Evolutionary conservation across 1,140 invertebrate genomes (phyloP), one percentile per base, ranked within the genome.

Genomic region (Macrocentrus cingulum): DNA sequence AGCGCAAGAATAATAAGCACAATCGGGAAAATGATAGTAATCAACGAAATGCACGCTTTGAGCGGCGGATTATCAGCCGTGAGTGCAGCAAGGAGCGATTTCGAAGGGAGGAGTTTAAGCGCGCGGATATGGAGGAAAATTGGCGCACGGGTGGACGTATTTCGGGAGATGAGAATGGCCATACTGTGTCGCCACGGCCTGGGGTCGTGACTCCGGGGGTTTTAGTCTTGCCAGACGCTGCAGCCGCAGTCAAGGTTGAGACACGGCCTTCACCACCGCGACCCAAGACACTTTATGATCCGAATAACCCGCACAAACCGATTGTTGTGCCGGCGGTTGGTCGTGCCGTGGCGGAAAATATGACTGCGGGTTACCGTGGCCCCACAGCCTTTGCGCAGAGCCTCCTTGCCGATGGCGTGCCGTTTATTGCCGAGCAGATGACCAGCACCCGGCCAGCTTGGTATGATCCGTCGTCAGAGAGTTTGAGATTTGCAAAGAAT

Each of bases 251-350:
- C 53, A 62, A 61, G 37, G 61, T 62, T 11, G 34, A 42, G 2
- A 48, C 13, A 48, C 19, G 50, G 1, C 7, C 11, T 37, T 19
- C 18, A 34, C 67, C 62, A 7, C 68, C 68, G 20, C 74, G 74
- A 50, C 81, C 82, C 62, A 82, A 81, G 66, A 83, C 79, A 5
- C 66, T 89, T 11, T 88, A 84, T 69, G 85, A 89, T 74, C 87
- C 85, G 2, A 85, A 87, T 61, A 89, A 89, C 77, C 87, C 87
- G 1, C 81, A 81, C 60, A 87, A 85, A 73, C 87, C 87, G 13
- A 87, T 88, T 56, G 78, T 88, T 61, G 81, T 88, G 13, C 82
- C 76, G 80, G 74, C 51, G 76, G 62, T 52, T 72, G 82, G 72
- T 63, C 65, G 18, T 51, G 13, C 9, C n/a, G n/a, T 15, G 5